A percentile compares a stretch with the other conserved stretches of the same genome.
phyloP scores from a whole-genome alignment of 2,888 invertebrate genomes.

The Andrena chrysosceles region DNA sequence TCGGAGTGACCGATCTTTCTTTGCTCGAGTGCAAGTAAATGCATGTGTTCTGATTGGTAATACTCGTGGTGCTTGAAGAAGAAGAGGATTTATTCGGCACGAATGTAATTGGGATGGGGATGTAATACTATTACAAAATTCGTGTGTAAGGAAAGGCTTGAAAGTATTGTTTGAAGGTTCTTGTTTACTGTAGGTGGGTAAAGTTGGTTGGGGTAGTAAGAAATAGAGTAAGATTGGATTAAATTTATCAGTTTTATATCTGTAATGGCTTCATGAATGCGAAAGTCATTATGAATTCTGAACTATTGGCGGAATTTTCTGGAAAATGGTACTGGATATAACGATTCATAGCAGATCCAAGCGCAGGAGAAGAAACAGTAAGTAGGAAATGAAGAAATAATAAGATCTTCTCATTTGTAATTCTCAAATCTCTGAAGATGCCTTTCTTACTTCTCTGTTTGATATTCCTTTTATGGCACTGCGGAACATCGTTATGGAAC shows the following conservation, averaged over 20 bases:
- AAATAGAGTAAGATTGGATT: too few relatives aligned
- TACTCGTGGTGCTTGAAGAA: too few relatives aligned
- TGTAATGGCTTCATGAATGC: not conserved
- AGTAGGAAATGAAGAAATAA: slow-evolving; percentile 15
- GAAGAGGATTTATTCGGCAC: too few relatives aligned
- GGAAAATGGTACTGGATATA: not conserved
- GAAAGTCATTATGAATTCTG: not conserved
- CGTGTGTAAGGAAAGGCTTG: too few relatives aligned
- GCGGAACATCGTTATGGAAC: not conserved
- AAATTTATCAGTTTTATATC: too few relatives aligned
- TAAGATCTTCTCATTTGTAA: slow-evolving; percentile 17
- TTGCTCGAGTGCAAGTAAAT: not conserved
- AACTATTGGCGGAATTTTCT: not conserved
- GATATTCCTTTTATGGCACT: slow-evolving; percentile 4
- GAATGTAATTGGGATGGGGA: too few relatives aligned
- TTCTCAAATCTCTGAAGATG: slow-evolving; percentile 14
- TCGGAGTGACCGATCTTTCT: not conserved
- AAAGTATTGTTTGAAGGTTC: too few relatives aligned
- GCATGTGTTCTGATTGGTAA: too few relatives aligned
- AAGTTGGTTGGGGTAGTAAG: too few relatives aligned
- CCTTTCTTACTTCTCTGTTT: not conserved
- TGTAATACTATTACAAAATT: too few relatives aligned
- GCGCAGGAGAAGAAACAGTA: not conserved
- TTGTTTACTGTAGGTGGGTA: too few relatives aligned
- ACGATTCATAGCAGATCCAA: not conserved